Evolutionary conservation across 1,140 invertebrate genomes (phyloP).

Genomic region (Drosophila nebulosa): DNA sequence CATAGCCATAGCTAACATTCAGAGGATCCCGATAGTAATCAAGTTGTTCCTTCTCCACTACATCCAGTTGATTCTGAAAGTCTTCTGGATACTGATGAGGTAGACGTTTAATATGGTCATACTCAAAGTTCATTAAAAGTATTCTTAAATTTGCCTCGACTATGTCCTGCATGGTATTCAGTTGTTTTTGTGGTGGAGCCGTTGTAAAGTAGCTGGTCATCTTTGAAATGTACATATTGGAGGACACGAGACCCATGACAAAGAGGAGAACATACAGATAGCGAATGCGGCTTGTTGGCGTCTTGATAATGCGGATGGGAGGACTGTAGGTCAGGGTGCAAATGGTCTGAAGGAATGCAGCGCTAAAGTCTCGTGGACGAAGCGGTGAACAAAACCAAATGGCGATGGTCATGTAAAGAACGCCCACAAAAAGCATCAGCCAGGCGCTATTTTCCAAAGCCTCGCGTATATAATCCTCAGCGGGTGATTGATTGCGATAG

Average conservation of each 20-base stretch:
- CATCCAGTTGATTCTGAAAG: slow-evolving; percentile 46
- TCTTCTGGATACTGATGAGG: slow-evolving; percentile 16
- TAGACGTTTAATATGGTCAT: slow-evolving; percentile 24
- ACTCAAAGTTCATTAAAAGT: slow-evolving; percentile 52
- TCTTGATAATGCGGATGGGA: slow-evolving; percentile 37
- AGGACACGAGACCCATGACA: slow-evolving; percentile 52
- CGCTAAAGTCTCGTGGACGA: slow-evolving; percentile 48
- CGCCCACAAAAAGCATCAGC: slow-evolving; percentile 36
- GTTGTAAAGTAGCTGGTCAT: slow-evolving; percentile 69
- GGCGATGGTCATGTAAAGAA: slow-evolving; percentile 48
- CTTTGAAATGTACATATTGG: slow-evolving; percentile 69
- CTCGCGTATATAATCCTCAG: slow-evolving; percentile 49
- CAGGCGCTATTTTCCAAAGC: slow-evolving; percentile 50
- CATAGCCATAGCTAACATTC: slow-evolving; percentile 55
- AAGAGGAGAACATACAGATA: slow-evolving; percentile 51
- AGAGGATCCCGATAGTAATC: slow-evolving; percentile 44
- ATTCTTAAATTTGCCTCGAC: slow-evolving; percentile 53
- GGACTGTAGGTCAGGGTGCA: slow-evolving; percentile 50
- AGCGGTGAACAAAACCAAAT: slow-evolving; percentile 61
- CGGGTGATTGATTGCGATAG: slow-evolving; percentile 47
- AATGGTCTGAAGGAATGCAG: slow-evolving; percentile 58
- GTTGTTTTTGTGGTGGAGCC: slow-evolving; percentile 36
- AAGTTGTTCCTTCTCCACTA: slow-evolving; percentile 30
- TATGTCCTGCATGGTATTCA: slow-evolving; percentile 59
- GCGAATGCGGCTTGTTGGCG: slow-evolving; percentile 46